phyloP scores from a whole-genome alignment of 2,113 vertebrate species.

The Speoplatyrhinus poulsoni region DNA sequence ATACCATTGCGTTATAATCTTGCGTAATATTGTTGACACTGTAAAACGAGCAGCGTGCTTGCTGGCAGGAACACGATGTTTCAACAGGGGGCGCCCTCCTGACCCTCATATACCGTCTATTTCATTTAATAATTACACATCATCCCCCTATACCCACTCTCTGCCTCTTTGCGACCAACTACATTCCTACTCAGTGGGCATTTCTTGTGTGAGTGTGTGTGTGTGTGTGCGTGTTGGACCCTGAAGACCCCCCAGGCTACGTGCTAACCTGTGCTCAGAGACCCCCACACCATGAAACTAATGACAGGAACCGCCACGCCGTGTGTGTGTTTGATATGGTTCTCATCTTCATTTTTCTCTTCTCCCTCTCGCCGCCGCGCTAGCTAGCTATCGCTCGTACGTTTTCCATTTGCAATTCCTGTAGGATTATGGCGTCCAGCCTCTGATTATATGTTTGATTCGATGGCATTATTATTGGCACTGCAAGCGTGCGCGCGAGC shows the following conservation, averaged over 20 bases:
- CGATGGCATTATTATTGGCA: conserved; percentile 85
- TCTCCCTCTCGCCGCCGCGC: conserved; percentile 63
- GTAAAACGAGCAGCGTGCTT: no score
- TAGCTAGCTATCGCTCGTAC: conserved; percentile 85
- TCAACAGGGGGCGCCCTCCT: no score
- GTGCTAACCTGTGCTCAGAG: conserved; percentile 77
- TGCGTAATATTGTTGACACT: no score
- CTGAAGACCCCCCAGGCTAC: conserved; percentile 64
- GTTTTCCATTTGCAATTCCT: conserved; percentile 88
- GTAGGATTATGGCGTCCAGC: conserved; percentile 79
- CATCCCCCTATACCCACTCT: background rate
- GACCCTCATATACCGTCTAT: no score
- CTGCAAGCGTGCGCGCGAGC: conserved; percentile 19
- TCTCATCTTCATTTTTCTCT: no score
- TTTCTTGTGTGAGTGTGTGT: conserved; percentile 24
- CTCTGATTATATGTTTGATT: conserved; percentile 81
- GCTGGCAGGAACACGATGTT: background rate
- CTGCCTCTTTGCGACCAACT: conserved; percentile 10
- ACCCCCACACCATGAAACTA: conserved; percentile 65
- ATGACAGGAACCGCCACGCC: conserved; percentile 54
- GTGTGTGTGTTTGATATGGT: background rate
- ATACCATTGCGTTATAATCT: no score
- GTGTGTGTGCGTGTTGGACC: conserved; percentile 12
- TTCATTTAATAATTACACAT: background rate
- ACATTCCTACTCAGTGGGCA: conserved; percentile 50